Percentiles rank a stretch among this genome's conserved stretches.
Evolutionary conservation across 2,888 invertebrate genomes (phyloP).

Genomic region (Synergus gifuensis): DNA sequence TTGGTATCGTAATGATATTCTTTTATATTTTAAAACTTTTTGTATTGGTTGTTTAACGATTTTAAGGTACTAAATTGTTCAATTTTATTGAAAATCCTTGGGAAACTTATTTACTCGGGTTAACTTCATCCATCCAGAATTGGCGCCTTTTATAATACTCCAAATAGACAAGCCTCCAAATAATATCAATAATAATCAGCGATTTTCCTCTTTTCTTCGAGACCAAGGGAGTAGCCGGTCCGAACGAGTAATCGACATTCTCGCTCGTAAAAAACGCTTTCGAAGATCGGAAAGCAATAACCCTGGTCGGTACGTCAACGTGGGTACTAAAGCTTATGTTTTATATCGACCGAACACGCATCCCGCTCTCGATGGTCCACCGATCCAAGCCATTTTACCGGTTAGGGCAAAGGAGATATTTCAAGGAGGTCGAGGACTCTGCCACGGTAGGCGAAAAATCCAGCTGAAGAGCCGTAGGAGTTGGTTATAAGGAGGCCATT

Average conservation of each 20-base stretch:
- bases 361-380: neutral
- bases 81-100: no score
- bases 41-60: no score
- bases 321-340: conserved; percentile 44
- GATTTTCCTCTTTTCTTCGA: neutral
- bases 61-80: no score
- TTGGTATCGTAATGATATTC: no score
- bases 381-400: conserved; percentile 19
- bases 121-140: no score
- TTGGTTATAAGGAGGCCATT: conserved; percentile 31
- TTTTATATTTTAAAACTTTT: no score
- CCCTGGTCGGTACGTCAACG: conserved; percentile 39
- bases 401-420: conserved; percentile 14
- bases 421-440: conserved; percentile 31
- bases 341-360: conserved; percentile 22
- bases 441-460: conserved; percentile 8
- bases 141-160: no score
- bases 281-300: conserved; percentile 55
- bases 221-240: neutral
- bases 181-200: neutral
- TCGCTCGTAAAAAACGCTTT: conserved; percentile 45
- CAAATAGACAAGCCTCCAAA: no score
- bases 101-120: no score
- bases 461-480: neutral
- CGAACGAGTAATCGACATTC: conserved; percentile 34